Evolutionary conservation across 2,113 vertebrate genomes (phyloP).

Genomic region (Trichechus manatus): DNA sequence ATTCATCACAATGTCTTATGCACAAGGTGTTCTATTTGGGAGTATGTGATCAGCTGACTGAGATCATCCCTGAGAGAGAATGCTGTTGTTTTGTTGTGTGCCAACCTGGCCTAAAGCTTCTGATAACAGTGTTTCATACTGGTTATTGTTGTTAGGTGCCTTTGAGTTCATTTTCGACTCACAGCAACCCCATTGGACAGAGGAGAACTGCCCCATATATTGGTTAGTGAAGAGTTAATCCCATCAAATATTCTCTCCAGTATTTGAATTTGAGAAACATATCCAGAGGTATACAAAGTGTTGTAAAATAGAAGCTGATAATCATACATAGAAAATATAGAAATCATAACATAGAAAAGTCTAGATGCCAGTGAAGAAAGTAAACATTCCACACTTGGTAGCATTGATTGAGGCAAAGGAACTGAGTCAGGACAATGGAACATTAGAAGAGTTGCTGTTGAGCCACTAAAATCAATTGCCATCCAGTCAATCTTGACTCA

Average conservation of each 20-base stretch:
- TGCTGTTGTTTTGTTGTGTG: background rate
- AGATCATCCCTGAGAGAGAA: background rate
- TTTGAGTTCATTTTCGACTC: background rate
- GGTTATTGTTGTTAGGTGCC: background rate
- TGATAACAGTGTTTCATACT: background rate
- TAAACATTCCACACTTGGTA: background rate
- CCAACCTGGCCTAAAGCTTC: background rate
- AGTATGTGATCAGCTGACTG: background rate
- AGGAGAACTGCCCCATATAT: background rate
- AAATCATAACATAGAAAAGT: background rate
- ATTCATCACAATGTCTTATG: background rate
- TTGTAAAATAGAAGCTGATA: background rate
- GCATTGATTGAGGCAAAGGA: background rate
- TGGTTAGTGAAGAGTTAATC: background rate
- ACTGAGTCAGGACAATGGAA: background rate
- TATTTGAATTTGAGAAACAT: background rate
- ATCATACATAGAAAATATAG: background rate
- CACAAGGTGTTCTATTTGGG: background rate
- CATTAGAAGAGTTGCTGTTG: fast-evolving
- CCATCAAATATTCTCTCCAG: background rate
- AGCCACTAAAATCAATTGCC: background rate
- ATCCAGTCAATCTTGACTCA: too few relatives aligned
- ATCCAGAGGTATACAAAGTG: background rate
- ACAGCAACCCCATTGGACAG: background rate
- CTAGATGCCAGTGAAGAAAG: background rate